Base-by-base conservation (phyloP, 2,797 vertebrate species). In the Pangasius mekongensis region DNA sequence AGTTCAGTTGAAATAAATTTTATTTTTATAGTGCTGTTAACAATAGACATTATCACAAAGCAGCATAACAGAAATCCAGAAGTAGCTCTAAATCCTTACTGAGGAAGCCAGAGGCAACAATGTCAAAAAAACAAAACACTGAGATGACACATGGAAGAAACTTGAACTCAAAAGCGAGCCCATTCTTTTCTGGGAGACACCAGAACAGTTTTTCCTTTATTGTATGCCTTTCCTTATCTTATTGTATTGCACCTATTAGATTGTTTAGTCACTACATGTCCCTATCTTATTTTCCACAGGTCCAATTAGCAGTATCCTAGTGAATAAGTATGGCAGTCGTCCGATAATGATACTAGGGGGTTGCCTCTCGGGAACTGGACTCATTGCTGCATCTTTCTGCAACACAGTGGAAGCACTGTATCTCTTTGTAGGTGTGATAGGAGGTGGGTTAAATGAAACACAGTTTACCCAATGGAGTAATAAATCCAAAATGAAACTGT, bases 251-350 rank as follows among this genome's bases (percentile, higher is more conserved):
- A 27, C 11, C 76, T 67, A 49, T 76, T 77, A 11, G 13, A 49
- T 49, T 69, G 64, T 81, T 73, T 80, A 84, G 67, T 82, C 18
- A 27, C 27, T 60, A 47, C 27, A 73, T 54, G 11, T 84, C 39
- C 64, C 52, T 52, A 33, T 73, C 3, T 27, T 88, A 36, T 83
- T 39, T 30, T 88, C 22, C 89, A 47, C 60, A 95, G 98, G 98
- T 94, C 98, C 98, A 58, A 94, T 99, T 95, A 99, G 98, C 96
- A 99, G 98, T 93, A 93, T 99, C 92, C 95, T 99, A 94, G 98
- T 99, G 64, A 99, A 99, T 92, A 99, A 97, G 89, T 99, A 98
- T 1, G 98, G 98, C 74, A 98, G 98, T 93, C 97, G 98, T 43
- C 96, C 97, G 16, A 94, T 99, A 87, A 98, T 99, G 97, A 98